Evolutionary conservation across 2,888 invertebrate genomes (phyloP).

Genomic region (Hemicrepidius hirtus): DNA sequence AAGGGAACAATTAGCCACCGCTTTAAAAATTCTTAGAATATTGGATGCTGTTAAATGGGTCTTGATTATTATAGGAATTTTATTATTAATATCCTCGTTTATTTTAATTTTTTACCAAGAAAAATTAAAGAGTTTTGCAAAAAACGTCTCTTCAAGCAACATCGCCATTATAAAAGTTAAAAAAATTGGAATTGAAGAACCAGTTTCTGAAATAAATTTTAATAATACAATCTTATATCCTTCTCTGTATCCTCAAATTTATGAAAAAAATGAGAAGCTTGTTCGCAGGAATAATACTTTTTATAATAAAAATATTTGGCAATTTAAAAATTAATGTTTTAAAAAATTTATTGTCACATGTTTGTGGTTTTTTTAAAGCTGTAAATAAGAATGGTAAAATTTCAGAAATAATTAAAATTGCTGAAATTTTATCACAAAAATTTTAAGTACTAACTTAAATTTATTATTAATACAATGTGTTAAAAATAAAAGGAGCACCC

Average conservation of each 20-base stretch:
- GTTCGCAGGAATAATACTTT: conserved; percentile 29
- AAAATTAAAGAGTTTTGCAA: conserved; percentile 57
- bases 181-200: neutral
- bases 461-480: neutral
- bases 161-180: conserved; percentile 52
- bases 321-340: conserved; percentile 10
- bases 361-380: conserved; percentile 21
- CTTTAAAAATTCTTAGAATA: conserved; percentile 69
- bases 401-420: neutral
- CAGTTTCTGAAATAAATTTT: conserved; percentile 41
- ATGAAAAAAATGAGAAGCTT: conserved; percentile 52
- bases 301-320: conserved; percentile 8
- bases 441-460: conserved; percentile 4
- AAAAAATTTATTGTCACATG: conserved; percentile 17
- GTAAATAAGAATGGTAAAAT: neutral
- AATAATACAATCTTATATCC: conserved; percentile 54
- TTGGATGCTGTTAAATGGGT: conserved; percentile 72
- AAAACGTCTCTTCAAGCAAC: conserved; percentile 48
- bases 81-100: conserved; percentile 57
- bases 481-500: conserved; percentile 1
- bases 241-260: conserved; percentile 54
- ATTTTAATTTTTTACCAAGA: conserved; percentile 57
- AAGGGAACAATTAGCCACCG: conserved; percentile 68
- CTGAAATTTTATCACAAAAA: neutral
- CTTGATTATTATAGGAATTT: conserved; percentile 67